Percentiles rank a stretch among this genome's conserved stretches.
Evolutionary conservation across 1,140 invertebrate genomes (phyloP).

Genomic region (Zaprionus capensis): DNA sequence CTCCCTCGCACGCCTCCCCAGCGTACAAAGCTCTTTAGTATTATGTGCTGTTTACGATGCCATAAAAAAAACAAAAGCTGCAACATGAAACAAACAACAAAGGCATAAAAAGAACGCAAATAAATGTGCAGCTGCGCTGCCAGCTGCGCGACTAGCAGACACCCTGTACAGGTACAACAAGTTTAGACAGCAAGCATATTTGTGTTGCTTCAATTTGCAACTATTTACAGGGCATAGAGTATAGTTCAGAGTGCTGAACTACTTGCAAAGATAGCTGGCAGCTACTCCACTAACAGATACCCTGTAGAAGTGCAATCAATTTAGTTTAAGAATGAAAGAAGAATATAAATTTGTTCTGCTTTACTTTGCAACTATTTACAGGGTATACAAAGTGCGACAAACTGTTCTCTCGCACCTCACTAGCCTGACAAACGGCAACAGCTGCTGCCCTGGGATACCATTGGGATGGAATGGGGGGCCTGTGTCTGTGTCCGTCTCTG

Average conservation of each 20-base stretch:
- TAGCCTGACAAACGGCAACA: constrained; percentile 1
- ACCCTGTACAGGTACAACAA: background rate
- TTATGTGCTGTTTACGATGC: constrained; percentile 56
- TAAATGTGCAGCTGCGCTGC: background rate
- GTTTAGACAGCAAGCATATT: accelerated
- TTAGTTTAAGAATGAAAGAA: background rate
- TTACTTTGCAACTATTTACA: background rate
- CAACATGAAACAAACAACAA: constrained; percentile 46
- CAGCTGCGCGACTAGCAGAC: background rate
- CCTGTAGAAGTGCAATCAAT: background rate
- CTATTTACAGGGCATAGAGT: background rate
- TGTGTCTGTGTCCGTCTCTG: background rate
- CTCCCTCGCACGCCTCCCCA: background rate
- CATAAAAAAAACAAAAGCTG: constrained; percentile 48
- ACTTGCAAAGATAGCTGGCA: too few species aligned
- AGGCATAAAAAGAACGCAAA: constrained; percentile 34
- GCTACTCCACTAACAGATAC: too few species aligned
- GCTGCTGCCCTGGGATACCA: background rate
- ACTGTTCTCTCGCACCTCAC: background rate
- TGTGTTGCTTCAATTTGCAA: background rate
- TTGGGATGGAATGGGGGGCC: background rate
- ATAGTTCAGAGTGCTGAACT: too few species aligned
- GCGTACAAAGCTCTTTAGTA: constrained; percentile 46
- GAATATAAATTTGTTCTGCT: background rate
- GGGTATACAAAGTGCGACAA: background rate